Base-by-base conservation (phyloP, 2,888 invertebrate species). In the Agonopterix subpropinquella region DNA sequence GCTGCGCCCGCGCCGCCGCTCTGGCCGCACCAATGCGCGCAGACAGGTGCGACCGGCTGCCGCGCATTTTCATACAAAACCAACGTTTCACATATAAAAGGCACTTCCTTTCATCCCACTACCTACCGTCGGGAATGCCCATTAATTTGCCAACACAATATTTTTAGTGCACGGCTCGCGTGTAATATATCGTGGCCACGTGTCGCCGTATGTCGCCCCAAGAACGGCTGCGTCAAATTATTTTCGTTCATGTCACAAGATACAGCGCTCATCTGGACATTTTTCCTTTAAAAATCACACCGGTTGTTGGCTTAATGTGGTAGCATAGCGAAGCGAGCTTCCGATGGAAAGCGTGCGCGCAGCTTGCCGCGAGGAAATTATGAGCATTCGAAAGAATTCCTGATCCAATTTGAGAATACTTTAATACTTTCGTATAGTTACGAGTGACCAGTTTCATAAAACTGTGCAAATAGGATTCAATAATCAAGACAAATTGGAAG, bases 131-230 rank as follows among this genome's bases (percentile, higher is more conserved):
- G 82, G 75, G 88, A 88, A 88, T 88, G 88, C 88, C 87, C 88
- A 88, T 88, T 88, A 88, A 88, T 88, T 88, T 88, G 88, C 88
- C 88, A 88, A 87, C 88, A 87, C 87, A 88, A 88, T 88, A 88
- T 88, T 88, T 88, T 88, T 88, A 88, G 88, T 88, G 75, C 80
- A 77, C 86, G 81, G 80, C 83, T 80, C 80, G 87, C 80, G 82
- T 84, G 87, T 88, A 88, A 88, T 88, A 88, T 88, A 88, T 88
- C 87, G 87, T 74, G 73, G 74, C 83, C 88, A 88, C 88, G 88
- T 88, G 88, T 86, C 84, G 77, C 85, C 88, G 84, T 85, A 84
- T 86, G 88, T 88, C 86, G 86, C 80, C 73, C 76, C 77, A 69
- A 71, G 79, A 81, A 71, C 87, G 86, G 83, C 87, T 85, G 87